Conservation (phyloP, 2,113 vertebrate species). For the Castor canadensis region DNA sequence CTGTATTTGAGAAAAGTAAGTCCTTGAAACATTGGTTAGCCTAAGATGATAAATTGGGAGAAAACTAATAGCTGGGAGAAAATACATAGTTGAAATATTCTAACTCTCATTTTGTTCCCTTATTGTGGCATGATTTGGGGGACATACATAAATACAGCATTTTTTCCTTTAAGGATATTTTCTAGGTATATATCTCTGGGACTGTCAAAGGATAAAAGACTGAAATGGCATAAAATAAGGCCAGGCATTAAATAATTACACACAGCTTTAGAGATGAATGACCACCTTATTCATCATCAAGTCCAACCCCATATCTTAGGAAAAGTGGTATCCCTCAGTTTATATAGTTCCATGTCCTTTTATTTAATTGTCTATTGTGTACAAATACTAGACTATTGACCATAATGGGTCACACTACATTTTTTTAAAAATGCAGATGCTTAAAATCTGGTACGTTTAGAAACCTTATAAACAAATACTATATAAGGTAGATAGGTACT, state of each 20-base stretch:
- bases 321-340: not conserved
- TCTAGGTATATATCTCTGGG: not conserved
- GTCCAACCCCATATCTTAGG: not conserved
- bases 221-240: not conserved
- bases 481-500: not conserved
- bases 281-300: not conserved
- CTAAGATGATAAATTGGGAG: not conserved
- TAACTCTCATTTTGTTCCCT: not conserved
- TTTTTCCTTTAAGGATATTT: not conserved
- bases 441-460: not conserved
- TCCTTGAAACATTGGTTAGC: not conserved
- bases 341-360: not conserved
- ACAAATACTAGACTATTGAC: not conserved
- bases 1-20: not conserved
- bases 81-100: not conserved
- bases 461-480: not conserved
- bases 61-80: not conserved
- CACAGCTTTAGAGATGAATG: not conserved
- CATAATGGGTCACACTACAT: not conserved
- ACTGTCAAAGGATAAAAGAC: not conserved
- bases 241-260: not conserved
- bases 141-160: not conserved
- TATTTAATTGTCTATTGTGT: not conserved
- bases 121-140: not conserved
- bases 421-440: not conserved